phyloP scores from a whole-genome alignment of 53 echinoderm and acorn worm species.

The Echinometra lucunter region DNA sequence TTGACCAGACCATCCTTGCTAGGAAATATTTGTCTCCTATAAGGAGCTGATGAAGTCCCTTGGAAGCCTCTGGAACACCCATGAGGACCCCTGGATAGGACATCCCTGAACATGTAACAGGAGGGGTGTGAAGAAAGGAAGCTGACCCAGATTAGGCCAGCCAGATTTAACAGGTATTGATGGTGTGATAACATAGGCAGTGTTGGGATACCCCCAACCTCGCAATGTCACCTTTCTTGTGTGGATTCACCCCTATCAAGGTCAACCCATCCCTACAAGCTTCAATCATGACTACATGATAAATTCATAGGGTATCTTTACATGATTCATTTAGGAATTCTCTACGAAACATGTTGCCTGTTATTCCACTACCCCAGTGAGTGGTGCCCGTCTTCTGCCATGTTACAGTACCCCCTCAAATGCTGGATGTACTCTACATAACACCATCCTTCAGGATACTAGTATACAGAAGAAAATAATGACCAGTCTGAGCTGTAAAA shows the following conservation, averaged over 20 bases:
- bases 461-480: no score
- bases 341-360: no score
- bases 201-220: conserved; percentile 11
- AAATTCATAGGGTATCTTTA: no score
- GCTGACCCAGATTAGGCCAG: conserved; percentile 51
- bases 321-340: no score
- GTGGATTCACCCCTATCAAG: background rate
- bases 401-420: no score
- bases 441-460: no score
- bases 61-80: background rate
- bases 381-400: no score
- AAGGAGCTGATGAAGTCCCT: background rate
- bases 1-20: background rate
- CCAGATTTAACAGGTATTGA: background rate
- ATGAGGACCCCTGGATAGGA: background rate
- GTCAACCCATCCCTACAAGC: background rate
- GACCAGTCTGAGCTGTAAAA: no score
- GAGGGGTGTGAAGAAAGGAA: conserved; percentile 53
- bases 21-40: background rate
- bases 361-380: no score
- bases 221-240: conserved; percentile 24
- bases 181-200: background rate
- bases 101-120: conserved; percentile 15
- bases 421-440: no score
- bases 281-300: background rate